Base-by-base conservation (phyloP, 2,113 vertebrate genomes). In the Poicephalus gulielmi region DNA sequence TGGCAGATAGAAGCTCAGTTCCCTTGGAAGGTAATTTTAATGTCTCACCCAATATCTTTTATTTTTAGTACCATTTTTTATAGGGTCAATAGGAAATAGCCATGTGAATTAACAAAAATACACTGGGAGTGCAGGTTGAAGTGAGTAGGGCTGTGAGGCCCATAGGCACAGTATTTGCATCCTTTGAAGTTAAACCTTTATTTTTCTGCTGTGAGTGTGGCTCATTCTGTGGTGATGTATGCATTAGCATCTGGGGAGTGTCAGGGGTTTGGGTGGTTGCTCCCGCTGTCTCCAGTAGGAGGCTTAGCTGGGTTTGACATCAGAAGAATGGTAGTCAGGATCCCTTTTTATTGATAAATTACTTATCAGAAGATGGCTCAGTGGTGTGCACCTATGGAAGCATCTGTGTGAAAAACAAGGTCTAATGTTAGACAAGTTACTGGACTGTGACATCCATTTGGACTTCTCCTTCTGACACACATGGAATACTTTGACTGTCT, bases 131-230 rank as follows among this genome's bases (percentile, higher is more conserved):
- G 59, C 22, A n/a, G 77, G 84, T 39, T 31, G 63, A 47, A 39
- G 6, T 1, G 3, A 41, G 23, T 6, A 60, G 50, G 30, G 6
- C 43, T 50, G 31, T 23, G 47, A 52, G 35, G 13, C 15, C 24
- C 20, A 2, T 7, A 13, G 8, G 3, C 33, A 5, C 0, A 5
- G 9, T 37, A 4, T 55, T 81, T 12, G 0, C 0, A 4, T 8
- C 14, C 73, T 71, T 37, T 33, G 24, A 68, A 39, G 31, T 7
- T 17, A 22, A n/a, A 70, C 31, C 6, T 88, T 66, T 24, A 1
- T 18, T 69, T 44, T 44, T 33, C 11, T 70, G 8, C 41, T 52
- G 11, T 25, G 20, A 7, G 4, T 1, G 17, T 63, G 80, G 57
- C 1, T 17, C 7, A 1, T 25, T 53, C 22, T 23, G 23, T 5